Conservation (phyloP, 2,113 vertebrate species). For the Mus pahari region DNA sequence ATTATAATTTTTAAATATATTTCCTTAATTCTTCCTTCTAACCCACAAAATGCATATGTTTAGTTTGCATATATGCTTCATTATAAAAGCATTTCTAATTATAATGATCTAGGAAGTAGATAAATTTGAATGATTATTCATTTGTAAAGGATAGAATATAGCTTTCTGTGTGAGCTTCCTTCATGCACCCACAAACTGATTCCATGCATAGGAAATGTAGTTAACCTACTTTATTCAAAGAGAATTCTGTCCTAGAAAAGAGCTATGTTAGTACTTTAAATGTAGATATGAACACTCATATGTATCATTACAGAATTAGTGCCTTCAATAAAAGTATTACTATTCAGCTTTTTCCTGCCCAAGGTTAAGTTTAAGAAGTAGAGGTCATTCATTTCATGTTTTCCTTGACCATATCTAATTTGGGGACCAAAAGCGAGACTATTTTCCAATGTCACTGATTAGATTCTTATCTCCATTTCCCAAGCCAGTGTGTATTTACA, state of each 20-base stretch:
- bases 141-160: background rate
- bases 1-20: background rate
- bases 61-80: background rate
- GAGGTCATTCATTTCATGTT: background rate
- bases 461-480: slow-evolving; percentile 25
- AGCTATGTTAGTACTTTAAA: background rate
- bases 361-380: background rate
- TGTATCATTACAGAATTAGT: background rate
- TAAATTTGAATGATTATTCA: slow-evolving; percentile 18
- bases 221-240: background rate
- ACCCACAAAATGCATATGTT: background rate
- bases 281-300: background rate
- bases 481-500: slow-evolving; percentile 33
- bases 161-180: slow-evolving; percentile 5
- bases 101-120: background rate
- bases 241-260: slow-evolving; percentile 11
- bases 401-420: background rate
- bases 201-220: background rate
- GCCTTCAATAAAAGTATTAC: background rate
- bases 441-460: slow-evolving; percentile 2
- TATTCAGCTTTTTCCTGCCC: background rate
- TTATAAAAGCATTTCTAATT: slow-evolving; percentile 10
- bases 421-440: background rate
- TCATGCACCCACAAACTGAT: background rate
- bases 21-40: slow-evolving; percentile 9